These are phyloP conservation scores for Ylistrum balloti DNA, from an alignment of 1,140 invertebrate genomes.

Conservation along the genomic window DNA sequence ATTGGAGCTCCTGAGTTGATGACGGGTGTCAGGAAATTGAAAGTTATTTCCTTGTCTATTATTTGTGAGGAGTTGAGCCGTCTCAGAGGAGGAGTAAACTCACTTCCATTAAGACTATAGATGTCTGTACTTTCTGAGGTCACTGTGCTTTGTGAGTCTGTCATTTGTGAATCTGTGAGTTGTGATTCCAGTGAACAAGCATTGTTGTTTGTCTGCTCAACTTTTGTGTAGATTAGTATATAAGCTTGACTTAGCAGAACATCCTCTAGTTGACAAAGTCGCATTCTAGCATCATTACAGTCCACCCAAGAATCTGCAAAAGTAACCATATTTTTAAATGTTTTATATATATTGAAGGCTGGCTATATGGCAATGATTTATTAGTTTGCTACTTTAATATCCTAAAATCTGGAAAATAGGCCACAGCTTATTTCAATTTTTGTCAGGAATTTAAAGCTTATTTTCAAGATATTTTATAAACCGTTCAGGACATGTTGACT, in stretches of 20 bases:
- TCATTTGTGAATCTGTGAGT: neutral
- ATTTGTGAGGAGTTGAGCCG: conserved; percentile 52
- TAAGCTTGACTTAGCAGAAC: conserved; percentile 75
- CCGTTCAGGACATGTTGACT: too few relatives aligned
- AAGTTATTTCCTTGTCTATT: conserved; percentile 68
- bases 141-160: conserved; percentile 10
- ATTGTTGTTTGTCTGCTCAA: neutral
- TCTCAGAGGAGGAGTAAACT: conserved; percentile 42
- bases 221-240: conserved; percentile 73
- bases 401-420: too few relatives aligned
- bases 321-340: neutral
- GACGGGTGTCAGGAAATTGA: conserved; percentile 64
- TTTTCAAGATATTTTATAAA: too few relatives aligned
- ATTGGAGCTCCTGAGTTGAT: neutral
- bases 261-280: conserved; percentile 66
- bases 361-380: too few relatives aligned
- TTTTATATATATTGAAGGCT: neutral
- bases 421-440: too few relatives aligned
- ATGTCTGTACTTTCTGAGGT: neutral
- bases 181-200: conserved; percentile 29
- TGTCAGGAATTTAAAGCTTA: too few relatives aligned
- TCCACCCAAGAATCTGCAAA: conserved; percentile 76
- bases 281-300: conserved; percentile 76
- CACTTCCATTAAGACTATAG: neutral
- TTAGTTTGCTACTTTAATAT: too few relatives aligned